Percentiles rank a stretch among this genome's conserved stretches.
Conservation (phyloP, 2,797 vertebrate species). For the Syndactyla subalaris region DNA sequence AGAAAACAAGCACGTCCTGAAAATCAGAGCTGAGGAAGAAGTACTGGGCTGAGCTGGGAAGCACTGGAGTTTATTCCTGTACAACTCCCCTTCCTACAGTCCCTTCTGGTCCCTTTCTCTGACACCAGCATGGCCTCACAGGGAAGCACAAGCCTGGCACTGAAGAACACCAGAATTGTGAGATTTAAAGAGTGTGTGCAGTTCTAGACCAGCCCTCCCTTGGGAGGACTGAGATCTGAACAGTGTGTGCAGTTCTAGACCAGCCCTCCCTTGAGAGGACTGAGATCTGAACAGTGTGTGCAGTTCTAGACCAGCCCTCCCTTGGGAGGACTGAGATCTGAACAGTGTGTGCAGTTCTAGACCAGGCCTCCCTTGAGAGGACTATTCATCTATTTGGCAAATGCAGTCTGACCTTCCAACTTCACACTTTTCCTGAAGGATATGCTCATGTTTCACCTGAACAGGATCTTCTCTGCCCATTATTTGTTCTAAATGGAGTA, state of each 20-base stretch:
- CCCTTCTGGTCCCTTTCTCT: neutral
- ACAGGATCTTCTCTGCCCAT: neutral
- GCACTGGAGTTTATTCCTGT: neutral
- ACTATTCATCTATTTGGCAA: neutral
- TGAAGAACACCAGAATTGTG: neutral
- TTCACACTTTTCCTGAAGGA: neutral
- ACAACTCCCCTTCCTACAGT: neutral
- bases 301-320: neutral
- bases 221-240: neutral
- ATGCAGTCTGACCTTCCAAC: neutral
- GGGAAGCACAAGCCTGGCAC: accelerated
- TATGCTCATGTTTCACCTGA: neutral
- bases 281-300: accelerated
- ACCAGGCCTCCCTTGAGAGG: neutral
- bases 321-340: neutral
- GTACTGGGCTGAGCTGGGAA: neutral
- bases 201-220: neutral
- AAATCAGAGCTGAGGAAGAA: neutral
- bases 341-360: too few relatives aligned
- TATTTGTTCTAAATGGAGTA: accelerated
- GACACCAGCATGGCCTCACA: accelerated
- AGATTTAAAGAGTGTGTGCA: accelerated
- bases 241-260: too few relatives aligned
- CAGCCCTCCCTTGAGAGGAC: neutral
- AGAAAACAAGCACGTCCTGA: neutral